Evolutionary conservation across 2,888 invertebrate species (phyloP), one percentile per base, ranked within the genome.

Genomic region (Pardosa pseudoannulata): DNA sequence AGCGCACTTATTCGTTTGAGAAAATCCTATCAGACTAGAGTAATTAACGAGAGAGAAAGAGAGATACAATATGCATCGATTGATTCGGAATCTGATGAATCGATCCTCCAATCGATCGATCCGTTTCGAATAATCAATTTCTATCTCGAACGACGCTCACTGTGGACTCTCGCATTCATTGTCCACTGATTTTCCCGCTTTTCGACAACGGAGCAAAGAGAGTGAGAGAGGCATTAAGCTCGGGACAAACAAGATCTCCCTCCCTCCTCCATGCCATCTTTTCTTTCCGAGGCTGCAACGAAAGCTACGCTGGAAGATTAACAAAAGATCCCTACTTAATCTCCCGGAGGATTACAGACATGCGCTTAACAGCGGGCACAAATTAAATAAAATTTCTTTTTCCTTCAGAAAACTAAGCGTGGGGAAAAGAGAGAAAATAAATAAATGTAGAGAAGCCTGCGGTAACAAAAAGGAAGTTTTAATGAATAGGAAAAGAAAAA

Each of bases 251-350:
- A 75, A 62, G 70, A 32, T 68, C 62, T 29, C 62, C 64, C 62
- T 29, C 62, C 64, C 39, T 29, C 28, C 81, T n/a, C 23, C 29
- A n/a, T 3, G 23, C 81, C 68, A 74, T 68, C 50, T 74, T 81
- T 81, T 80, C n/a, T n/a, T n/a, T 65, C 46, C 36, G 27, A 31
- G 3, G n/a, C 19, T 19, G 16, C 23, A 56, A 23, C 56, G n/a
- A 56, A 56, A 23, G 50, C 41, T 31, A 56, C 39, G 29, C 62
- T 9, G 64, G 27, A 46, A 56, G 76, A 83, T 83, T 83, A 76
- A 83, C 70, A 76, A 76, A 32, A 72, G 76, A 76, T 83, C 76
- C 76, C 76, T 56, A 36, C 71, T 83, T 72, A 65, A 76, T 76
- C 41, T 75, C 46, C 56, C n/a, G 64, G 70, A 68, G 68, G 70